Evolutionary conservation across 2,888 invertebrate genomes (phyloP).

Genomic region (Meteorus colon): DNA sequence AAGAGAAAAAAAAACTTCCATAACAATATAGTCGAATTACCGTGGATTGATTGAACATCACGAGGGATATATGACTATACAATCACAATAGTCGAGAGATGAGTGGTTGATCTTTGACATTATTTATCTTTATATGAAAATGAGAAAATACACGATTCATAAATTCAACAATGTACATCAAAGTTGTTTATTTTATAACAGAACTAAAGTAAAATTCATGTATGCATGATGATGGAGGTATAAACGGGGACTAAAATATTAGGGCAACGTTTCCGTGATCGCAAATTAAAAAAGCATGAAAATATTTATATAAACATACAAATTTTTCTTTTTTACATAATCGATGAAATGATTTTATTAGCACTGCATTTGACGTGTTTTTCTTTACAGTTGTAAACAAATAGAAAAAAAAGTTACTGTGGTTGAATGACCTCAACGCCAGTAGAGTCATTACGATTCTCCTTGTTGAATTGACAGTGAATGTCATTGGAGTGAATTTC

Average conservation of each 20-base stretch:
- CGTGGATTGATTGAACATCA: neutral
- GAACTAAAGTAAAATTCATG: neutral
- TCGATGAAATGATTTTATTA: slow-evolving; percentile 10
- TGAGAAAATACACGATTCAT: neutral
- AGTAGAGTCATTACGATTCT: neutral
- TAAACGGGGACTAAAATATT: neutral
- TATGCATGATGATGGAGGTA: neutral
- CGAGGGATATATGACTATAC: neutral
- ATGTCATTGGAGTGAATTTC: neutral
- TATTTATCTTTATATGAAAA: slow-evolving; percentile 7
- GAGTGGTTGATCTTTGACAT: slow-evolving; percentile 25
- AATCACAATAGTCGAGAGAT: neutral
- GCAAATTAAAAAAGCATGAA: neutral
- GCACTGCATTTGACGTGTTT: neutral
- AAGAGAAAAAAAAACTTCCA: too few species aligned
- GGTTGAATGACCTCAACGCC: neutral
- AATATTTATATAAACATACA: neutral
- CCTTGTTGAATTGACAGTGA: neutral
- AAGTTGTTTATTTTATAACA: neutral
- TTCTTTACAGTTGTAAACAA: slow-evolving; percentile 21
- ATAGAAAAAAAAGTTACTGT: neutral
- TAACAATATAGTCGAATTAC: neutral
- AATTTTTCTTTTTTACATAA: neutral
- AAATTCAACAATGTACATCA: neutral
- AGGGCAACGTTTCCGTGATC: neutral